Base-by-base conservation (phyloP, 92 coral and sea anemone species). In the Siderastrea radians region DNA sequence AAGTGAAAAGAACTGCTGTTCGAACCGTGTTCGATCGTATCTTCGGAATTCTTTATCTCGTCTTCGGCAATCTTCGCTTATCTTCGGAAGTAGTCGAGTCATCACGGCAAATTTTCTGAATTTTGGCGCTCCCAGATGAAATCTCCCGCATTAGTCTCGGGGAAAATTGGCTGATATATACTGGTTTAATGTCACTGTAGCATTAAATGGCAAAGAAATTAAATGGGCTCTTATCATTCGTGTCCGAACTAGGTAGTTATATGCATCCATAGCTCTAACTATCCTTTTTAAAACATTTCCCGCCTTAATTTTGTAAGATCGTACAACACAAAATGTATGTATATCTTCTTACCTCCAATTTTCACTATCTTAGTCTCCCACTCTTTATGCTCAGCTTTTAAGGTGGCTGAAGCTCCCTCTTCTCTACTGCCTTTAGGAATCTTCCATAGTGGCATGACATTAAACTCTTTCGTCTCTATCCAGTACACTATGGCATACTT, bases 381-480 rank as follows among this genome's bases (percentile, higher is more conserved):
- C 10, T 72, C 77, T 48, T n/a, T 72, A 48, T 57, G 26, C 45
- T 72, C 77, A 73, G 78, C 62, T 73, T 73, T 73, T 63, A 63
- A 79, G 11, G 73, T 79, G 0, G 74, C 71, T 53, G 73, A 47
- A 17, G 69, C 74, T 60, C 73, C 58, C 47, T 79, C 72, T 64
- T 79, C 45, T 49, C 84, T 46, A 54, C 63, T 59, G 84, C 63
- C 87, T 72, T 83, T 83, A 4, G 87, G 87, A 16, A 71, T 72
- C 46, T 44, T 83, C 6, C 79, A 69, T 1, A 83, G 70, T n/a
- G 79, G 87, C 87, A 83, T 83, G 38, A 83, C 87, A 26, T 83
- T 83, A 50, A 83, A 83, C 68, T 83, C 78, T 79, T 83, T 58
- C 8, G 87, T 83, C 62, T 70, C 49, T 6, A 38, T 71, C 87